Percentiles rank a stretch among this genome's conserved stretches.
phyloP scores from a whole-genome alignment of 2,797 vertebrate genomes.

The Eutrigla gurnardus region DNA sequence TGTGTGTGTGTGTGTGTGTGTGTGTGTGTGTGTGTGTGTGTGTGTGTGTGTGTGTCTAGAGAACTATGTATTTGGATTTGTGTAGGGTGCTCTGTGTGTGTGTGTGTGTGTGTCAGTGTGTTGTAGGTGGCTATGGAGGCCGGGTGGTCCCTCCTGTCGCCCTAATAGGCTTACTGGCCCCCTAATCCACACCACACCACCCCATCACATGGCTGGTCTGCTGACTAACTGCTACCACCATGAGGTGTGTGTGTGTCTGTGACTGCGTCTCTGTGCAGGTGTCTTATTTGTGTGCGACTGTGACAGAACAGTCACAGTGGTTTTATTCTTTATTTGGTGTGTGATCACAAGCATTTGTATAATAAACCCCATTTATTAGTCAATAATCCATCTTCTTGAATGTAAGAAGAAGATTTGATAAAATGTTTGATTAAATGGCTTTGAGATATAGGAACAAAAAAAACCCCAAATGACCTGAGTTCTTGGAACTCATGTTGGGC shows the following conservation, averaged over 20 bases:
- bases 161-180: constrained; percentile 86
- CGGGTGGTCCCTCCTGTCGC: constrained; percentile 85
- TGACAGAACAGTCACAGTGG: neutral
- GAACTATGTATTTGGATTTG: constrained; percentile 19
- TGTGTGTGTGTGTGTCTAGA: constrained; percentile 24
- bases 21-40: neutral
- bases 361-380: neutral
- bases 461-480: neutral
- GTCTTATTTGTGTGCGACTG: constrained; percentile 41
- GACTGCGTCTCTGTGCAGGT: constrained; percentile 44
- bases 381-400: neutral
- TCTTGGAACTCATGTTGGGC: too few relatives aligned
- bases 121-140: constrained; percentile 73
- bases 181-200: constrained; percentile 84
- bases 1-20: neutral
- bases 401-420: neutral
- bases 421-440: neutral
- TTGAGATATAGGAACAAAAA: neutral
- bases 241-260: constrained; percentile 58
- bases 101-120: constrained; percentile 23
- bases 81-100: constrained; percentile 17
- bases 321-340: neutral
- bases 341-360: neutral
- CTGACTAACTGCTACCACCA: constrained; percentile 74
- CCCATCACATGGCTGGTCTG: constrained; percentile 82